phyloP scores from a whole-genome alignment of 2,113 vertebrate species.

The Engraulis encrasicolus region DNA sequence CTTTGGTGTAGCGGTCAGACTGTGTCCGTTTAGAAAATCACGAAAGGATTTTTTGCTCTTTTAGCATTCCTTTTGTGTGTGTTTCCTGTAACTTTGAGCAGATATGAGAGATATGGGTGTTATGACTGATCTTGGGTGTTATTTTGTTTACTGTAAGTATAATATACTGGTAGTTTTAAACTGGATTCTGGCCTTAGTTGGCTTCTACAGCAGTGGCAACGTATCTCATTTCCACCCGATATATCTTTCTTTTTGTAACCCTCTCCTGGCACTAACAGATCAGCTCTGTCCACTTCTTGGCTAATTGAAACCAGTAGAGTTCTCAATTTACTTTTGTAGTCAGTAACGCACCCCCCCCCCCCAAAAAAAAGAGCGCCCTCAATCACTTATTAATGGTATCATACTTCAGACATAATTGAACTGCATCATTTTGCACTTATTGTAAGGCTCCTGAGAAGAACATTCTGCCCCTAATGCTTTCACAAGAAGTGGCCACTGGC shows the following conservation, averaged over 20 bases:
- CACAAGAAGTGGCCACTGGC: neutral
- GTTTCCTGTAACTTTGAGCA: neutral
- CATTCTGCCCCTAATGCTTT: neutral
- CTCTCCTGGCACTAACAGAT: neutral
- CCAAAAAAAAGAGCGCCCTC: constrained; percentile 2
- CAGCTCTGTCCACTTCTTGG: neutral
- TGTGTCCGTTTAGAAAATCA: neutral
- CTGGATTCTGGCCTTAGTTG: no score
- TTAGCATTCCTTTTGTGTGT: neutral
- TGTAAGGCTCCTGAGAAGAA: neutral
- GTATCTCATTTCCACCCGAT: neutral
- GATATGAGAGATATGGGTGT: neutral
- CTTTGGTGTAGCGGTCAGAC: no score
- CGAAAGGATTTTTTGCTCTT: neutral
- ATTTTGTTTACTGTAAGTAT: neutral
- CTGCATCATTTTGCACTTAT: constrained; percentile 15
- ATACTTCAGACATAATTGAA: constrained; percentile 5
- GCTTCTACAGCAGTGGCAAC: no score
- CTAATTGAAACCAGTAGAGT: neutral
- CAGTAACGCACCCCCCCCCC: neutral
- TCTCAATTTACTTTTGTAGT: constrained; percentile 11
- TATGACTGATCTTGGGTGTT: neutral
- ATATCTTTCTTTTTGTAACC: neutral
- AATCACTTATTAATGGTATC: constrained; percentile 6
- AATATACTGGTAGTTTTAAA: neutral